A percentile compares a stretch with the other conserved stretches of the same genome.
Conservation (phyloP, 2,113 vertebrate species). For the Oncorhynchus keta region DNA sequence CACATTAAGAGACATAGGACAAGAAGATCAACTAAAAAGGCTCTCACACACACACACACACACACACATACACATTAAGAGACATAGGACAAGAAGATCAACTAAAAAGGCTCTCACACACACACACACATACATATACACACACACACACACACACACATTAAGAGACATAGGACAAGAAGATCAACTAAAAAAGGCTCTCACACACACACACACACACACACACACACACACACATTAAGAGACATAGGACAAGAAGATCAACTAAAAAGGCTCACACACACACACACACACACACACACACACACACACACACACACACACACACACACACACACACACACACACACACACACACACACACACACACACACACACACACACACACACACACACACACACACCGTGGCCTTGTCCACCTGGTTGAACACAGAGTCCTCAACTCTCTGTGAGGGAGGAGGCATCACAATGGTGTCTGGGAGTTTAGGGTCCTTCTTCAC, state of each 20-base stretch:
- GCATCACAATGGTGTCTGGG: conserved; percentile 75
- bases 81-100: too few species aligned
- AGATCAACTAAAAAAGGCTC: neutral
- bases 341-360: neutral
- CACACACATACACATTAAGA: neutral
- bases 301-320: too few species aligned
- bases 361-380: neutral
- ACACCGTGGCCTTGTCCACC: conserved; percentile 87
- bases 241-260: too few species aligned
- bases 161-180: neutral
- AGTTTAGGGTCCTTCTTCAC: conserved; percentile 87
- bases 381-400: conserved; percentile 7
- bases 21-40: neutral
- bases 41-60: conserved; percentile 58
- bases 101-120: too few species aligned
- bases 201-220: conserved; percentile 56
- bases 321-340: too few species aligned
- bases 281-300: too few species aligned
- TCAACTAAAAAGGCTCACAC: too few species aligned
- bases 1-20: neutral
- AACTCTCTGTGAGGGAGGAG: conserved; percentile 81
- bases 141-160: too few species aligned
- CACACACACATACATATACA: too few species aligned
- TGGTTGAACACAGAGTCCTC: conserved; percentile 86
- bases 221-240: neutral